Percentiles rank a stretch among this genome's conserved stretches.
These are phyloP conservation scores for Poicephalus meyeri DNA, from an alignment of 2,113 vertebrate species.

Conservation along the genomic window DNA sequence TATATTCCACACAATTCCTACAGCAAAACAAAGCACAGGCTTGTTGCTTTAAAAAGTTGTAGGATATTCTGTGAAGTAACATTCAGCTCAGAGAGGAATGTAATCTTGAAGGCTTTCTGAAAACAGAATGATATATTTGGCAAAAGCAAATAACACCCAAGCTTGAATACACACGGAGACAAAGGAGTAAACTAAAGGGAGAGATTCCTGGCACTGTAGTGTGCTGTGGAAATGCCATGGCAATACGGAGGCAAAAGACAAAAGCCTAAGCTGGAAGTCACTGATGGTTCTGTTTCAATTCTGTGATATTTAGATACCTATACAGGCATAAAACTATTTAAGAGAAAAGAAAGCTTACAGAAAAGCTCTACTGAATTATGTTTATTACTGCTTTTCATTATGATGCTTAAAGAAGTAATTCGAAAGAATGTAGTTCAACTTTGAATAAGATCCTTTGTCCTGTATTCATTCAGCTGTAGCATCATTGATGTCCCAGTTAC, in stretches of 20 bases:
- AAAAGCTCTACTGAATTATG: not conserved
- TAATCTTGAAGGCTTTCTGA: constrained; percentile 12
- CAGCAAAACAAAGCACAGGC: not conserved
- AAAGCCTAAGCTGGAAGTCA: not conserved
- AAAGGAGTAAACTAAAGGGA: not conserved
- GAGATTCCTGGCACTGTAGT: constrained; percentile 13
- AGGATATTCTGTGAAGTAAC: not conserved
- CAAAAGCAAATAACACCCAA: not conserved
- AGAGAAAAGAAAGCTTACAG: not conserved
- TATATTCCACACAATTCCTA: not conserved
- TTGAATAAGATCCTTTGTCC: not conserved
- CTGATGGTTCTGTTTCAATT: not conserved
- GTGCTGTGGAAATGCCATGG: constrained; percentile 20
- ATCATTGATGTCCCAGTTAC: not conserved
- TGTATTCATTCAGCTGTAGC: not conserved
- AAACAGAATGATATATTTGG: constrained; percentile 19
- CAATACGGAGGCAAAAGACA: not conserved
- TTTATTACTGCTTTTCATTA: not conserved
- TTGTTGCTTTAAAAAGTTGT: not conserved
- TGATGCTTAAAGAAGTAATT: not conserved
- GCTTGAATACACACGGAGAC: constrained; percentile 29
- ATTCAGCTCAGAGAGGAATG: not conserved
- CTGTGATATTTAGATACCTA: not conserved
- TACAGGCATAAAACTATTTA: not conserved
- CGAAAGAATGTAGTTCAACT: not conserved